Evolutionary conservation across 2,797 vertebrate genomes (phyloP).

Genomic region (Linurgus olivaceus): DNA sequence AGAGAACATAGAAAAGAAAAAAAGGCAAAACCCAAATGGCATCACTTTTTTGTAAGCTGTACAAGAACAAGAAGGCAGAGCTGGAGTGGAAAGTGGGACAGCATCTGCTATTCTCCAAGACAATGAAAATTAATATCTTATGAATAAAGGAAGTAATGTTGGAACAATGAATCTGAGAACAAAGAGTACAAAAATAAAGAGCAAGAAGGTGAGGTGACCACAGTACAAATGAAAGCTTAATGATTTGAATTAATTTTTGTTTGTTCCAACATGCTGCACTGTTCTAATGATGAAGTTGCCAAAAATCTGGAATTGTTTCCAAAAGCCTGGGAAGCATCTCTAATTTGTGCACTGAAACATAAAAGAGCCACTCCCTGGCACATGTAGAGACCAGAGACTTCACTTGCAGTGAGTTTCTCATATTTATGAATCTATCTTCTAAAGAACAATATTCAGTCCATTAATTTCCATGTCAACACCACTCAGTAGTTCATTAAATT

Average conservation of each 20-base stretch:
- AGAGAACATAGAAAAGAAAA: background rate
- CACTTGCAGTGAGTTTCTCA: background rate
- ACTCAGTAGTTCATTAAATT: background rate
- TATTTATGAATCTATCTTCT: background rate
- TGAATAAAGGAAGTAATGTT: background rate
- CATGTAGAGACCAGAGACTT: background rate
- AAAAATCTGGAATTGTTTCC: conserved; percentile 21
- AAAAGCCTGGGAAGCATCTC: background rate
- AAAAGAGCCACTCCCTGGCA: background rate
- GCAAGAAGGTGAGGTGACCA: background rate
- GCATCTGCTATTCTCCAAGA: background rate
- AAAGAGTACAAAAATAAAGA: background rate
- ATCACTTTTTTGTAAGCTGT: background rate
- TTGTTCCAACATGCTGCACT: background rate
- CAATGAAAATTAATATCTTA: background rate
- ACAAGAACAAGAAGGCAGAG: background rate
- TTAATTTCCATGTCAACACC: background rate
- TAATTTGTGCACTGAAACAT: conserved; percentile 5
- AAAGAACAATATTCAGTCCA: background rate
- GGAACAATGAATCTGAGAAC: background rate
- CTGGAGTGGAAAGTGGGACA: background rate
- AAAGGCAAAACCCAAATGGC: background rate
- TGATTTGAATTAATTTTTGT: background rate
- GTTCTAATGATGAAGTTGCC: background rate
- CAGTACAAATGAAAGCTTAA: background rate